Evolutionary conservation across 2,797 vertebrate species (phyloP).

Genomic region (Dendrocincla fuliginosa): DNA sequence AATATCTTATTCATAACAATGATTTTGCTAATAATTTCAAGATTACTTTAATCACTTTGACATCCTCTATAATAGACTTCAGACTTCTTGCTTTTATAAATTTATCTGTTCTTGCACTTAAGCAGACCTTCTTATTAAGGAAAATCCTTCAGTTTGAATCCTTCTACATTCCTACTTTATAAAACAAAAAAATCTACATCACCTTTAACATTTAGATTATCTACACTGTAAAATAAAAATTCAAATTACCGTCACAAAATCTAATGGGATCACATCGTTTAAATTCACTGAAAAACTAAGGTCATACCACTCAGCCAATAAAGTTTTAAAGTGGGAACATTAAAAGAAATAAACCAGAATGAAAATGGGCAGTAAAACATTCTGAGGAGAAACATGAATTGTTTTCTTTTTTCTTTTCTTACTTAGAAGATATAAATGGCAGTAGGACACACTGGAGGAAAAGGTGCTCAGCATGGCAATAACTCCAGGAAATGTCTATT

Average conservation of each 20-base stretch:
- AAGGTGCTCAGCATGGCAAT: background rate
- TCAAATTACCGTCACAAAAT: slow-evolving; percentile 35
- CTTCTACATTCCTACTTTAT: background rate
- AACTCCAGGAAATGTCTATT: background rate
- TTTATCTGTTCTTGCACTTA: background rate
- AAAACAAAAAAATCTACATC: background rate
- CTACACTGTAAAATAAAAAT: slow-evolving; percentile 49
- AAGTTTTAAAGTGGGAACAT: slow-evolving; percentile 29
- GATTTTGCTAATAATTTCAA: slow-evolving; percentile 34
- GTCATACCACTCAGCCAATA: background rate
- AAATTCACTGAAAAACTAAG: slow-evolving; percentile 42
- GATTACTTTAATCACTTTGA: slow-evolving; percentile 50
- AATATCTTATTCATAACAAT: slow-evolving; percentile 27
- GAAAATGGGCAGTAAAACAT: slow-evolving; percentile 18
- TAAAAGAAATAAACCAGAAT: slow-evolving; percentile 27
- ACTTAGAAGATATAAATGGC: background rate
- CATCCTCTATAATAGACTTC: slow-evolving; percentile 1
- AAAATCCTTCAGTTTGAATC: background rate
- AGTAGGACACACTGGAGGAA: background rate
- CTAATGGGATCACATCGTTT: slow-evolving; percentile 25
- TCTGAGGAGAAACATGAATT: background rate
- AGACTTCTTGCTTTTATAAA: background rate
- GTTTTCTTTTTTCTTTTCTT: slow-evolving; percentile 5
- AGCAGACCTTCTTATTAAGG: background rate
- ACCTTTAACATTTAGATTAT: slow-evolving; percentile 42